Conservation (phyloP, 2,113 vertebrate genomes). For the Athene cunicularia region DNA sequence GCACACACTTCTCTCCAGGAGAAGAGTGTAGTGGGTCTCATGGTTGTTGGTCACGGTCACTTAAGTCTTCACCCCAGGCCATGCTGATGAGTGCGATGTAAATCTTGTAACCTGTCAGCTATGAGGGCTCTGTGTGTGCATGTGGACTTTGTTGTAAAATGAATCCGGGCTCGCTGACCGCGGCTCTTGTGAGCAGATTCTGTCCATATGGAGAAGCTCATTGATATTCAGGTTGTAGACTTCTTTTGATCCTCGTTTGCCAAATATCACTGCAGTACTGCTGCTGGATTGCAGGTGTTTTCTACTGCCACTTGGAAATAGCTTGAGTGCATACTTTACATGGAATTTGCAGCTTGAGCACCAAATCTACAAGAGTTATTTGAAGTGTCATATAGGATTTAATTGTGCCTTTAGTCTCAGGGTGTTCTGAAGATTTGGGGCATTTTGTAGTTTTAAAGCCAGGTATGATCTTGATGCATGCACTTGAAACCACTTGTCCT, state of each 20-base stretch:
- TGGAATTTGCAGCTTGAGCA: not conserved
- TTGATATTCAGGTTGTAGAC: not conserved
- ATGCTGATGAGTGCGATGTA: accelerated
- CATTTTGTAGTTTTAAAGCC: not conserved
- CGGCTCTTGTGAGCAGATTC: not conserved
- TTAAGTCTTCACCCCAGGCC: not conserved
- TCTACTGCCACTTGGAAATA: not conserved
- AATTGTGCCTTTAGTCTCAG: not conserved
- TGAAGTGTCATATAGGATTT: not conserved
- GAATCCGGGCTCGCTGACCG: accelerated
- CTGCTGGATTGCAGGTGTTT: not conserved
- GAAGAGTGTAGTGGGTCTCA: not conserved
- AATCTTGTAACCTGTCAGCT: not conserved
- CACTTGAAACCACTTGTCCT: not conserved
- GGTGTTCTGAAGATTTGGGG: not conserved
- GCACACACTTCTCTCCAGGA: not conserved
- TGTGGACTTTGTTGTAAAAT: not conserved
- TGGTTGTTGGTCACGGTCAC: not conserved
- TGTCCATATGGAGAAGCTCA: not conserved
- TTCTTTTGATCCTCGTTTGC: not conserved
- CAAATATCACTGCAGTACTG: accelerated
- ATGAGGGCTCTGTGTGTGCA: accelerated
- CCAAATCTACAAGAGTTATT: not conserved
- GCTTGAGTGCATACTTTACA: accelerated
- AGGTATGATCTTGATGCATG: not conserved